A percentile compares a stretch with the other conserved stretches of the same genome.
phyloP scores from a whole-genome alignment of 2,797 vertebrate species.

The Oryzias dopingdopingensis region DNA sequence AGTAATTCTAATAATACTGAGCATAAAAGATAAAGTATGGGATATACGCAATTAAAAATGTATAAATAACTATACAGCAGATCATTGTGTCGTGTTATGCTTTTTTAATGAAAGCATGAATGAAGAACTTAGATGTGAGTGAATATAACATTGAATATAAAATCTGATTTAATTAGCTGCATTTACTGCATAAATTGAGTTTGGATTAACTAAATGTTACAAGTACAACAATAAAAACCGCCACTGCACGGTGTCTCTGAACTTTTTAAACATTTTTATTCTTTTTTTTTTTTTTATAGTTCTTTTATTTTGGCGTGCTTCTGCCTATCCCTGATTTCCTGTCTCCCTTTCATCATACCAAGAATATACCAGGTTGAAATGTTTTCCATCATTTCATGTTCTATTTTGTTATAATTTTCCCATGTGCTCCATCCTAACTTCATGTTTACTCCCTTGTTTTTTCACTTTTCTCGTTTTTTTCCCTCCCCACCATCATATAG shows the following conservation, averaged over 20 bases:
- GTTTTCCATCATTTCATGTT: constrained; percentile 2
- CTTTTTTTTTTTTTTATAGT: constrained; percentile 8
- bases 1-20: too few relatives aligned
- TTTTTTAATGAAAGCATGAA: too few relatives aligned
- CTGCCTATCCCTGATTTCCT: constrained; percentile 24
- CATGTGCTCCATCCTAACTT: constrained; percentile 15
- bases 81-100: too few relatives aligned
- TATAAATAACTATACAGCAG: too few relatives aligned
- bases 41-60: too few relatives aligned
- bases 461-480: constrained; percentile 13
- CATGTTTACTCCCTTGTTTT: constrained; percentile 3
- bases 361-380: constrained; percentile 16
- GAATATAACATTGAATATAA: too few relatives aligned
- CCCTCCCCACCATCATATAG: constrained; percentile 3
- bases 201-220: too few relatives aligned
- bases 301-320: constrained; percentile 39
- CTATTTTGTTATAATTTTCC: constrained; percentile 23
- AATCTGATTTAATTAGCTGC: too few relatives aligned
- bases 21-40: too few relatives aligned
- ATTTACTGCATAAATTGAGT: too few relatives aligned
- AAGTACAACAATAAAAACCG: too few relatives aligned
- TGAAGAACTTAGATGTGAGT: too few relatives aligned
- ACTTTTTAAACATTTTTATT: not conserved
- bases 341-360: constrained; percentile 34
- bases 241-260: not conserved